Evolutionary conservation across 2,797 vertebrate genomes (phyloP).

Genomic region (Enteromius paludinosus): DNA sequence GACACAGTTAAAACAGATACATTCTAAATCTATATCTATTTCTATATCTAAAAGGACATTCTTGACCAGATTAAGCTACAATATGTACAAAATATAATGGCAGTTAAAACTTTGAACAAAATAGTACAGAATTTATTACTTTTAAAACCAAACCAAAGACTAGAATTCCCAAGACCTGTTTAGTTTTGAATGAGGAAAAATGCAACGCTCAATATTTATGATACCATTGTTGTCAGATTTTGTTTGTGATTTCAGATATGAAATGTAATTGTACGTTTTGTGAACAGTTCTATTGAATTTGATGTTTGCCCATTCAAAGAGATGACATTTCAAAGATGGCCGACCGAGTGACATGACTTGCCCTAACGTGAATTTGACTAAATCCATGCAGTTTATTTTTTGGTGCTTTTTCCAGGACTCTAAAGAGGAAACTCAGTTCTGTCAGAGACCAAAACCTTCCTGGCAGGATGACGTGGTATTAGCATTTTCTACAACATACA

Average conservation of each 20-base stretch:
- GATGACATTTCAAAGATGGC: too few relatives aligned
- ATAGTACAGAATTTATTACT: not conserved
- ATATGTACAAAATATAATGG: not conserved
- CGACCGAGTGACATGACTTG: too few relatives aligned
- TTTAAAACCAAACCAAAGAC: not conserved
- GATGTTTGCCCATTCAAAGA: too few relatives aligned
- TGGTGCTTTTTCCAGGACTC: conserved; percentile 68
- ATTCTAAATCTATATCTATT: too few relatives aligned
- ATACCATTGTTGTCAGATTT: too few relatives aligned
- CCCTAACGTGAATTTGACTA: not conserved
- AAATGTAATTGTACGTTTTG: too few relatives aligned
- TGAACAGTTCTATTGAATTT: too few relatives aligned
- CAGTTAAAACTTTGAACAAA: not conserved
- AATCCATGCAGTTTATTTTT: not conserved
- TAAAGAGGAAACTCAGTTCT: conserved; percentile 65
- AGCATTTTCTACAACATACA: not conserved
- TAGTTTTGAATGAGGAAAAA: too few relatives aligned
- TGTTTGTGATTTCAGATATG: too few relatives aligned
- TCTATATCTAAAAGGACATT: not conserved
- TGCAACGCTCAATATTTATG: too few relatives aligned
- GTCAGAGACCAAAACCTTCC: conserved; percentile 72
- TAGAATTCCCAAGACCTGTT: too few relatives aligned
- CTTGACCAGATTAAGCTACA: not conserved
- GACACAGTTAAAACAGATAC: not conserved
- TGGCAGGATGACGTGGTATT: conserved; percentile 79